phyloP scores from a whole-genome alignment of 2,113 vertebrate genomes.

The Gambusia holbrooki region DNA sequence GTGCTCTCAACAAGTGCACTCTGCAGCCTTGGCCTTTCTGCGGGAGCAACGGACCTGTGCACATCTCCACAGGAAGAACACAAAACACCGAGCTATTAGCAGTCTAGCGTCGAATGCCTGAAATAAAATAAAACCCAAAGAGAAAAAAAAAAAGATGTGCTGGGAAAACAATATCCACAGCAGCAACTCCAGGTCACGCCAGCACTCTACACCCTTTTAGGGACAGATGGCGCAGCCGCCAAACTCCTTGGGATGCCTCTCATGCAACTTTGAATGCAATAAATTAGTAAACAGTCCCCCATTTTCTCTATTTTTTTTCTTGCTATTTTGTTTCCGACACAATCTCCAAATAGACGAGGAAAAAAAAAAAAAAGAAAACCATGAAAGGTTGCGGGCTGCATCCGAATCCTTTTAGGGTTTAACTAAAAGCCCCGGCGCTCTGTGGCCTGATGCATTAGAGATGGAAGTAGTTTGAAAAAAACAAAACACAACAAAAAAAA shows the following conservation, averaged over 20 bases:
- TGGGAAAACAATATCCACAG: constrained; percentile 39
- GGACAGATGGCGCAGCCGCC: constrained; percentile 29
- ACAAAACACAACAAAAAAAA: no score
- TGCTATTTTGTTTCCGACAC: constrained; percentile 45
- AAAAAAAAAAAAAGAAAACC: constrained; percentile 13
- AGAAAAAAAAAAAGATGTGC: constrained; percentile 54
- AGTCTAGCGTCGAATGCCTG: constrained; percentile 35
- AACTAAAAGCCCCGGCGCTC: constrained; percentile 36
- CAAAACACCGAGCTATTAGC: constrained; percentile 64
- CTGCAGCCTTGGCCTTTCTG: constrained; percentile 46
- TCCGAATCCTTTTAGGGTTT: constrained; percentile 45
- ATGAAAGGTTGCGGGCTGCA: constrained; percentile 30
- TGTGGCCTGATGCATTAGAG: constrained; percentile 16
- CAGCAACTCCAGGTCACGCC: constrained; percentile 19
- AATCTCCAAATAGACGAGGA: constrained; percentile 51
- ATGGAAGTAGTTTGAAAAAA: not conserved
- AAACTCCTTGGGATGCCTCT: constrained; percentile 33
- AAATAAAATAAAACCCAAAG: constrained; percentile 33
- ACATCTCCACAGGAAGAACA: constrained; percentile 42
- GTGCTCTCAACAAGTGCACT: constrained; percentile 61
- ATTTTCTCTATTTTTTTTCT: constrained; percentile 22
- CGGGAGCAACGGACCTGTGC: constrained; percentile 15
- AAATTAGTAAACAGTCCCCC: constrained; percentile 65
- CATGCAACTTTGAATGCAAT: constrained; percentile 66
- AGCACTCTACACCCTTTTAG: constrained; percentile 51